A percentile compares a stretch with the other conserved stretches of the same genome.
Evolutionary conservation across 2,888 invertebrate species (phyloP).

Genomic region (Tryphoninae sp.): DNA sequence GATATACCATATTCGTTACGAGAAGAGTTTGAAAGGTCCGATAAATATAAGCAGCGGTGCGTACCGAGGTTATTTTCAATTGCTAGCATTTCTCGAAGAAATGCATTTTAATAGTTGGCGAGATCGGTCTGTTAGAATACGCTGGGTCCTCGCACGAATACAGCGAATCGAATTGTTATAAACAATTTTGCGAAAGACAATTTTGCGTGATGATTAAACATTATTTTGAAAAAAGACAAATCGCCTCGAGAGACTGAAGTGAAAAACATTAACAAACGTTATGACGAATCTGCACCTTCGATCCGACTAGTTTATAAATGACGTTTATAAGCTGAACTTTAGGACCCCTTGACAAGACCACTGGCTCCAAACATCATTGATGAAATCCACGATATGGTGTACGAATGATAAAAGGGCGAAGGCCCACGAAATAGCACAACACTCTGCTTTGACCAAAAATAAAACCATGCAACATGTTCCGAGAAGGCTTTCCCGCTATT

Average conservation of each 20-base stretch:
- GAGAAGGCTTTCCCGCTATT: conserved; percentile 27
- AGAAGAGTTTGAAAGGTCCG: background rate
- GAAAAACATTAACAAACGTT: conserved; percentile 45
- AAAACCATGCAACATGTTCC: conserved; percentile 14
- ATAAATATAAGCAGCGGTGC: background rate
- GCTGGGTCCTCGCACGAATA: background rate
- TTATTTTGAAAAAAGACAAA: conserved; percentile 52
- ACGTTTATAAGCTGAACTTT: conserved; percentile 53
- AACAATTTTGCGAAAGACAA: background rate
- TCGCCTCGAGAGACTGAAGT: conserved; percentile 28
- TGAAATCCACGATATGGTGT: conserved; percentile 53
- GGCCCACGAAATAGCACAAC: conserved; percentile 64
- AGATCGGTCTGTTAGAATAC: background rate
- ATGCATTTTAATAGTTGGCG: background rate
- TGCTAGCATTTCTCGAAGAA: background rate
- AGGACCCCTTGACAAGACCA: conserved; percentile 59
- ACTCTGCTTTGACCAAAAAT: conserved; percentile 28
- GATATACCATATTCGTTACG: background rate
- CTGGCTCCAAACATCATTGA: conserved; percentile 51
- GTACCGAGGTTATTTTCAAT: background rate
- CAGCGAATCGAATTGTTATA: background rate
- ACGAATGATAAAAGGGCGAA: conserved; percentile 63
- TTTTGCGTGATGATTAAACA: conserved; percentile 39
- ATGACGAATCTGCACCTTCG: conserved; percentile 44
- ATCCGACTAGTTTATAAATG: conserved; percentile 45